Conservation (phyloP, 2,113 vertebrate species). For the Gymnarchus niloticus region DNA sequence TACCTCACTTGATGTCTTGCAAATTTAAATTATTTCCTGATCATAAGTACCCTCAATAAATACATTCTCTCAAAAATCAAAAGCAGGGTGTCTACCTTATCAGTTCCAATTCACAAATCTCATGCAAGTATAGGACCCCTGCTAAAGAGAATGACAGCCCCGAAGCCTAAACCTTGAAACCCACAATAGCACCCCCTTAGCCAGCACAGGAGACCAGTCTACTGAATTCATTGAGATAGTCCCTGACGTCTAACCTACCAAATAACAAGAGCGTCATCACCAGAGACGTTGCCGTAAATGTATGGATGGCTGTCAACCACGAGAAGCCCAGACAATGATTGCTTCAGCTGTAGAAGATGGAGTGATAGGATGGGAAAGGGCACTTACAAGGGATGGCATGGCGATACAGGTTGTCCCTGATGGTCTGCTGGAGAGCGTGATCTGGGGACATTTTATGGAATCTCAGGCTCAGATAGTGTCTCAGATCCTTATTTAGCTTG, state of each 20-base stretch:
- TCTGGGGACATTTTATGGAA: constrained; percentile 94
- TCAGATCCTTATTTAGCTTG: constrained; percentile 90
- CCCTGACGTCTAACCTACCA: neutral
- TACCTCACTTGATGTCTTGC: neutral
- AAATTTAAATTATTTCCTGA: neutral
- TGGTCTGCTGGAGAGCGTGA: constrained; percentile 91
- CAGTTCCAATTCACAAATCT: too few species aligned
- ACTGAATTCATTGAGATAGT: neutral
- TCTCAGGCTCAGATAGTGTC: constrained; percentile 88
- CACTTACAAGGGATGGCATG: constrained; percentile 99
- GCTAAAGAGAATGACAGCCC: too few species aligned
- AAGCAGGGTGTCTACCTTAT: too few species aligned
- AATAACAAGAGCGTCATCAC: neutral
- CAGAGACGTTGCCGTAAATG: neutral
- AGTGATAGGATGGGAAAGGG: neutral
- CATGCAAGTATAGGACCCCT: too few species aligned
- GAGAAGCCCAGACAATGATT: too few species aligned
- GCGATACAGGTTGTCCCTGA: constrained; percentile 93
- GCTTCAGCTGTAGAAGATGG: neutral
- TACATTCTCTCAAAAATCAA: too few species aligned
- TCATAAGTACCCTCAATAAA: too few species aligned
- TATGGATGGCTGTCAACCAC: too few species aligned
- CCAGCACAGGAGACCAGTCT: too few species aligned
- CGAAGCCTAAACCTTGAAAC: too few species aligned
- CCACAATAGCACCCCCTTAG: too few species aligned